Evolutionary conservation across 2,797 vertebrate genomes (phyloP).

Genomic region (Neosalanx taihuensis): DNA sequence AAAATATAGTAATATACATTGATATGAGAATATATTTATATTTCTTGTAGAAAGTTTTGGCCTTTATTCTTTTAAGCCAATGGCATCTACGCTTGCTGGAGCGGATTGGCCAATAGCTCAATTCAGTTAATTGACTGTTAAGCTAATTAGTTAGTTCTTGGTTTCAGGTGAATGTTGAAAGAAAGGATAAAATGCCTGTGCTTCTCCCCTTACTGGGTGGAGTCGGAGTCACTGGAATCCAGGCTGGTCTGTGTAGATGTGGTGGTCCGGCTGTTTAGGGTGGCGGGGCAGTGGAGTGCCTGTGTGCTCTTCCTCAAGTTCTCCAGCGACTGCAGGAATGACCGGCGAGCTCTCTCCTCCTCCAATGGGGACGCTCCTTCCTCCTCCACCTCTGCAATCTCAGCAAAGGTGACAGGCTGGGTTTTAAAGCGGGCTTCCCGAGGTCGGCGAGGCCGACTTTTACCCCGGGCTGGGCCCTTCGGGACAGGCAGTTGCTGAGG

Average conservation of each 20-base stretch:
- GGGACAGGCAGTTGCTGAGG: slow-evolving; percentile 85
- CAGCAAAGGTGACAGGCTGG: slow-evolving; percentile 97
- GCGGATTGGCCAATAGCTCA: slow-evolving; percentile 43
- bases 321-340: slow-evolving; percentile 94
- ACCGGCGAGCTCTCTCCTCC: slow-evolving; percentile 90
- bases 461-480: slow-evolving; percentile 72
- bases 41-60: slow-evolving; percentile 1
- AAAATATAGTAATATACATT: slow-evolving; percentile 33
- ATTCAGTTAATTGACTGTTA: slow-evolving; percentile 44
- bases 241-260: slow-evolving; percentile 81
- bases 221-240: slow-evolving; percentile 97
- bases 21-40: slow-evolving; percentile 57
- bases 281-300: slow-evolving; percentile 71
- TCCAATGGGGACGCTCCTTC: slow-evolving; percentile 92
- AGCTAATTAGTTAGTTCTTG: slow-evolving; percentile 2
- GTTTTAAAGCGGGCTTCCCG: slow-evolving; percentile 95
- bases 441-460: slow-evolving; percentile 81
- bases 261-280: slow-evolving; percentile 65
- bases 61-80: slow-evolving; percentile 26
- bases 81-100: slow-evolving; percentile 46
- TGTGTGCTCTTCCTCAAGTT: slow-evolving; percentile 92
- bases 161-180: slow-evolving; percentile 60
- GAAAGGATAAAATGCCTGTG: slow-evolving; percentile 12
- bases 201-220: slow-evolving; percentile 76
- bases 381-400: slow-evolving; percentile 97